Conservation (phyloP, 92 coral and sea anemone genomes). For the Blastomussa wellsi region DNA sequence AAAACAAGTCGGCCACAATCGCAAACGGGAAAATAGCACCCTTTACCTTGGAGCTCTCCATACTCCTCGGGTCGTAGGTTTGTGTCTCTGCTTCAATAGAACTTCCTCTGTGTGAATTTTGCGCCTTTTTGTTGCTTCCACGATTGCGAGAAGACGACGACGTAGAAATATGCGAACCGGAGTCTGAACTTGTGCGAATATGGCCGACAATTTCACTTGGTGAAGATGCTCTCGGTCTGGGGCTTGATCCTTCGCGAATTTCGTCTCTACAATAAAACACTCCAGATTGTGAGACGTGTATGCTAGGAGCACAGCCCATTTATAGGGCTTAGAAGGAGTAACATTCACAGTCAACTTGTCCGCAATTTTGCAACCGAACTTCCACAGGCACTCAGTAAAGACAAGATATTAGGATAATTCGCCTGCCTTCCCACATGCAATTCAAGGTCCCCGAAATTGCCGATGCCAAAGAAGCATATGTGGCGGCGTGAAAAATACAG, state of each 20-base stretch:
- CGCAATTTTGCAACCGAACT: conserved; percentile 36
- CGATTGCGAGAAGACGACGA: conserved; percentile 93
- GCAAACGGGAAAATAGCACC: conserved; percentile 39
- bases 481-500: conserved; percentile 24
- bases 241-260: conserved; percentile 93
- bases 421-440: conserved; percentile 56
- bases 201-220: conserved; percentile 99
- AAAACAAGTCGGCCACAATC: conserved; percentile 26
- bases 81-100: conserved; percentile 98
- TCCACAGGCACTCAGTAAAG: conserved; percentile 68
- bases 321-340: conserved; percentile 68
- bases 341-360: conserved; percentile 68
- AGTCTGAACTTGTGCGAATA: conserved; percentile 95
- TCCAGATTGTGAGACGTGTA: conserved; percentile 99
- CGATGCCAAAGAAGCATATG: conserved; percentile 37
- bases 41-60: conserved; percentile 91
- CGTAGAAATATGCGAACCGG: conserved; percentile 92
- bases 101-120: conserved; percentile 86
- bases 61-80: conserved; percentile 85
- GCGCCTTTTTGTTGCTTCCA: conserved; percentile 79
- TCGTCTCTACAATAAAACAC: conserved; percentile 93
- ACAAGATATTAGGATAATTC: conserved; percentile 47
- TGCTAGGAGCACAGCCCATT: conserved; percentile 99
- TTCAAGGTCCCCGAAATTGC: conserved; percentile 53
- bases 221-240: conserved; percentile 94